These are phyloP conservation scores for Amiota mariae DNA, from an alignment of 2,888 invertebrate species.

Conservation along the genomic window DNA sequence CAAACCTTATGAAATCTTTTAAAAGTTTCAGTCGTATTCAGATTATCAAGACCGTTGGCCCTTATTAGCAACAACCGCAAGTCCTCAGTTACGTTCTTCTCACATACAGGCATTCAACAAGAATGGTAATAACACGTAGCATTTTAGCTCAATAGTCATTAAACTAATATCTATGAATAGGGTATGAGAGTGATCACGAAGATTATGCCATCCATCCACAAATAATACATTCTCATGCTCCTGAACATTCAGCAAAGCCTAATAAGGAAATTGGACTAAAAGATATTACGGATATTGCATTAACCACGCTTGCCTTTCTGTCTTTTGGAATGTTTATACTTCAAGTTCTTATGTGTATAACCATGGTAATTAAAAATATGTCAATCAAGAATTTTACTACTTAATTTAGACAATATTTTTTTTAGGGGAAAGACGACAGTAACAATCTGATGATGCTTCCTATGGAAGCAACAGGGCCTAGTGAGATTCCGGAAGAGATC, in stretches of 20 bases:
- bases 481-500: slow-evolving; percentile 39
- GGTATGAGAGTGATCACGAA: slow-evolving; percentile 51
- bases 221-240: slow-evolving; percentile 35
- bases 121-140: slow-evolving; percentile 5
- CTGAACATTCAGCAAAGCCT: slow-evolving; percentile 42
- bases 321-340: slow-evolving; percentile 87
- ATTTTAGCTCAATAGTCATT: not conserved
- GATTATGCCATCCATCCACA: slow-evolving; percentile 44
- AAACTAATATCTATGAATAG: slow-evolving; percentile 40
- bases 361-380: slow-evolving; percentile 64
- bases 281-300: slow-evolving; percentile 84
- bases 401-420: slow-evolving; percentile 8
- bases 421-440: slow-evolving; percentile 59
- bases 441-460: slow-evolving; percentile 72
- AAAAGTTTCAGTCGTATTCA: not conserved
- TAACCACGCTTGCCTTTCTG: slow-evolving; percentile 86
- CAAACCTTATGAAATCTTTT: slow-evolving; percentile 12
- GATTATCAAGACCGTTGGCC: not conserved
- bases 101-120: slow-evolving; percentile 10
- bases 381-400: not conserved
- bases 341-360: slow-evolving; percentile 85
- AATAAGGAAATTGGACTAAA: slow-evolving; percentile 78
- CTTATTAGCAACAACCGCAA: not conserved
- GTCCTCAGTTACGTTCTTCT: not conserved
- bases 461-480: slow-evolving; percentile 64